Percentiles rank a stretch among this genome's conserved stretches.
These are phyloP conservation scores for Ptychadena robeensis DNA, from an alignment of 2,797 vertebrate genomes.

Conservation along the genomic window DNA sequence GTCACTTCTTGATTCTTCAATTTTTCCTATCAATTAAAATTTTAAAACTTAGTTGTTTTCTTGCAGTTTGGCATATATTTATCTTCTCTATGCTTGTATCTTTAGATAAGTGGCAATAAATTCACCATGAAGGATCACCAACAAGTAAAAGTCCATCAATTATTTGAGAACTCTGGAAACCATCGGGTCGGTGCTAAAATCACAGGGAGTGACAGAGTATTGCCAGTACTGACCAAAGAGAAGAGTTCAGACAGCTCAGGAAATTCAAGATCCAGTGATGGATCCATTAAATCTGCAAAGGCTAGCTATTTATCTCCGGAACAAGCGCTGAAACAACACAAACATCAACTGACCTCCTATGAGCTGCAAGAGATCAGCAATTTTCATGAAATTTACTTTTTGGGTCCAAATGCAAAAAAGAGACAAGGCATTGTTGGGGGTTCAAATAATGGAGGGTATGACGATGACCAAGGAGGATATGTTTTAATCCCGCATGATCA, in stretches of 20 bases:
- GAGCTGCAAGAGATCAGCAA: constrained; percentile 91
- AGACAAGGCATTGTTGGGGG: constrained; percentile 87
- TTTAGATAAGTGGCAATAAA: constrained; percentile 76
- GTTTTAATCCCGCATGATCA: constrained; percentile 94
- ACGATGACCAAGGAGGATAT: constrained; percentile 95
- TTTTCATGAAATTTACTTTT: constrained; percentile 90
- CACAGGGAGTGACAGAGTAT: constrained; percentile 74
- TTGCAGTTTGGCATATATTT: not conserved
- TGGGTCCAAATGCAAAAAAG: constrained; percentile 95
- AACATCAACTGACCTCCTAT: constrained; percentile 85
- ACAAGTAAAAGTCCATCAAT: constrained; percentile 89
- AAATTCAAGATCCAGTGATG: constrained; percentile 68
- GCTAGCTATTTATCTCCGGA: constrained; percentile 82
- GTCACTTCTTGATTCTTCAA: too few species aligned
- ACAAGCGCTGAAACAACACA: constrained; percentile 90
- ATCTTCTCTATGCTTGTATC: constrained; percentile 19
- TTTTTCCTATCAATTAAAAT: not conserved
- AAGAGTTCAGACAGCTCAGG: constrained; percentile 79
- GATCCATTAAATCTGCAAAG: constrained; percentile 74
- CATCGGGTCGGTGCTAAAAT: constrained; percentile 78
- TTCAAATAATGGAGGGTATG: constrained; percentile 91
- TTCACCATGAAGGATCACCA: constrained; percentile 81
- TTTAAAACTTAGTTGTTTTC: not conserved
- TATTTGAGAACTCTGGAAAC: constrained; percentile 91
- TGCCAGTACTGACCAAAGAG: constrained; percentile 80